Evolutionary conservation across 2,888 invertebrate genomes (phyloP).

Genomic region (Drosophila diplacantha): DNA sequence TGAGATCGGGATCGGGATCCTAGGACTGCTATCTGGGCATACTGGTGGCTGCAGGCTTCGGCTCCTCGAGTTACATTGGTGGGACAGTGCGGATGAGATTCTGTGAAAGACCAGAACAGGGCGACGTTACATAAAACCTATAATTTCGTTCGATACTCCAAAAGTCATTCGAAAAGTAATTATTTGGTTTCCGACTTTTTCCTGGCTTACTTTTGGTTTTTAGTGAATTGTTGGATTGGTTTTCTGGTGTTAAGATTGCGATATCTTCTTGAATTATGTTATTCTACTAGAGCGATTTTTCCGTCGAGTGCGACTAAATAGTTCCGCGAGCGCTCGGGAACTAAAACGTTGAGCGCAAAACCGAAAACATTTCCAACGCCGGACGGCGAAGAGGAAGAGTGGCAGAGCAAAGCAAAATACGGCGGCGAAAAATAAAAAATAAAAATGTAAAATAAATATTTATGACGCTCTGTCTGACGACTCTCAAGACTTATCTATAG

Average conservation of each 20-base stretch:
- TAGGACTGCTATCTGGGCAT: slow-evolving; percentile 45
- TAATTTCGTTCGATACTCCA: not conserved
- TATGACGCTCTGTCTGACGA: slow-evolving; percentile 61
- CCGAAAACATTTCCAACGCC: slow-evolving; percentile 55
- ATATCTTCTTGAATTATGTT: slow-evolving; percentile 28
- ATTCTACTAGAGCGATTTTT: slow-evolving; percentile 20
- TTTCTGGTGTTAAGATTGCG: not conserved
- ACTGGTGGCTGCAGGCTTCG: slow-evolving; percentile 43
- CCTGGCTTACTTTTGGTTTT: slow-evolving; percentile 27
- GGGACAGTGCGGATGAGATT: slow-evolving; percentile 17
- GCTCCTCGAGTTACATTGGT: slow-evolving; percentile 41
- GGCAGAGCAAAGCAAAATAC: slow-evolving; percentile 29
- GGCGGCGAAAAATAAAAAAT: slow-evolving; percentile 22
- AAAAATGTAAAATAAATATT: slow-evolving; percentile 55
- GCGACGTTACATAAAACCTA: slow-evolving; percentile 25
- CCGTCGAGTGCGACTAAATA: slow-evolving; percentile 39
- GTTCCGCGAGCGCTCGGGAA: slow-evolving; percentile 60
- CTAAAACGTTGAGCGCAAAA: slow-evolving; percentile 54
- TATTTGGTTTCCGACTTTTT: not conserved
- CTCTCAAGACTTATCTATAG: slow-evolving; percentile 52
- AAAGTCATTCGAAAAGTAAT: not conserved
- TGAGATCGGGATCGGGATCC: slow-evolving; percentile 26
- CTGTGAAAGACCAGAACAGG: slow-evolving; percentile 23
- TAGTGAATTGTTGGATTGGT: not conserved
- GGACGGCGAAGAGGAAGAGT: slow-evolving; percentile 34